Evolutionary conservation across 1,140 invertebrate genomes (phyloP), one percentile per base, ranked within the genome.

Genomic region (Frieseomelitta varia): DNA sequence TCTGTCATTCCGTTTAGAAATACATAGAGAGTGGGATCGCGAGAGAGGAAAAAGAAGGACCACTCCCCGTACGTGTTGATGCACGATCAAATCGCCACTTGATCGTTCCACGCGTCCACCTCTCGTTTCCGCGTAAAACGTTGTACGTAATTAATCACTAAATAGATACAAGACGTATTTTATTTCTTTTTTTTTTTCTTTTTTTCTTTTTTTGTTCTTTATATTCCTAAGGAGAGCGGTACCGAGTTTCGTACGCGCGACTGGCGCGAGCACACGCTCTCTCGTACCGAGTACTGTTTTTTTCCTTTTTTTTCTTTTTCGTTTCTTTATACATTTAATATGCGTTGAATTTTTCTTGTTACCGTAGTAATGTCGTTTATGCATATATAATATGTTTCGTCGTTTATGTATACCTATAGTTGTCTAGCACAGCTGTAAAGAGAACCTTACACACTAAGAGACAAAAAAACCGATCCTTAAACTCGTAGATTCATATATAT

Each of bases 351-450:
- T 69, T n/a, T 65, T 71, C 10, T 65, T 61, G 10, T 79, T 84
- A 79, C 55, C 56, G 56, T 84, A 84, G 34, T 56, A 78, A 77
- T 76, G 65, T 83, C 75, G 74, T 72, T 84, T 79, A 84, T 73
- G 68, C 86, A 88, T 89, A 91, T 79, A 78, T 67, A 78, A 11
- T 55, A 34, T 74, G 27, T 74, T n/a, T n/a, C 27, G 17, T 67
- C 65, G 65, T 67, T 63, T 63, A 74, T 74, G 27, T 76, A 76
- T 91, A 91, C 84, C 88, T 93, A 93, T 94, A 94, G 91, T 94
- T 94, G 92, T 94, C 93, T 94, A 94, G 93, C 93, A 94, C 94
- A 94, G 93, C 92, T 94, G 93, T 88, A 92, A 90, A 93, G 93
- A 93, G 93, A 93, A 91, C 75, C 91, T 93, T 94, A 94, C 56